Evolutionary conservation across 2,888 invertebrate genomes (phyloP).

Genomic region (Cyaniris semiargus): DNA sequence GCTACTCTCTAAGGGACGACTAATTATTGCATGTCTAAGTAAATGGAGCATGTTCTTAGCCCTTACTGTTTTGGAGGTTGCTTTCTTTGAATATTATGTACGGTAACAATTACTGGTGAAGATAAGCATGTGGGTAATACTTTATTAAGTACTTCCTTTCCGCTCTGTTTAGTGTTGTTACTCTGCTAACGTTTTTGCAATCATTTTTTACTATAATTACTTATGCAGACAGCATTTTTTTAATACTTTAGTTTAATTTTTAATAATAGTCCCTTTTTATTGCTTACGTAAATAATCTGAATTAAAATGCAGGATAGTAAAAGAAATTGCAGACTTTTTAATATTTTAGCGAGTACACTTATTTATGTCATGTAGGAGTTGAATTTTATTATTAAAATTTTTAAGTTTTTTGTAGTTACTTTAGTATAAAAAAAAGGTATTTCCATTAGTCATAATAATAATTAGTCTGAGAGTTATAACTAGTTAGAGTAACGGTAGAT

Average conservation of each 20-base stretch:
- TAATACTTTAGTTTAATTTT: conserved; percentile 36
- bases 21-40: conserved; percentile 57
- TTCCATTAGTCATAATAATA: neutral
- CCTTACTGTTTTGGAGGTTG: conserved; percentile 51
- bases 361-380: neutral
- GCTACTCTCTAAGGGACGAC: conserved; percentile 69
- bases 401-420: conserved; percentile 43
- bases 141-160: conserved; percentile 71
- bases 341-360: neutral
- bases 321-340: conserved; percentile 12
- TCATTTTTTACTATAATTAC: conserved; percentile 50
- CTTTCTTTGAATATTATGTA: conserved; percentile 66
- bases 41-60: conserved; percentile 42
- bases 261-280: neutral
- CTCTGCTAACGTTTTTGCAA: conserved; percentile 73
- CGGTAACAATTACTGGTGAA: conserved; percentile 63
- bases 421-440: conserved; percentile 31
- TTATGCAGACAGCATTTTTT: conserved; percentile 44
- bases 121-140: conserved; percentile 77
- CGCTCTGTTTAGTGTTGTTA: conserved; percentile 71
- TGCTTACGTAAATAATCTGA: neutral
- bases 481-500: conserved; percentile 36
- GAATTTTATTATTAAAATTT: neutral
- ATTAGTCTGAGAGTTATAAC: neutral
- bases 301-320: neutral